Evolutionary conservation across 35 echinoderm and acorn worm genomes (phyloP).

Genomic region (Apostichopus parvimensis): DNA sequence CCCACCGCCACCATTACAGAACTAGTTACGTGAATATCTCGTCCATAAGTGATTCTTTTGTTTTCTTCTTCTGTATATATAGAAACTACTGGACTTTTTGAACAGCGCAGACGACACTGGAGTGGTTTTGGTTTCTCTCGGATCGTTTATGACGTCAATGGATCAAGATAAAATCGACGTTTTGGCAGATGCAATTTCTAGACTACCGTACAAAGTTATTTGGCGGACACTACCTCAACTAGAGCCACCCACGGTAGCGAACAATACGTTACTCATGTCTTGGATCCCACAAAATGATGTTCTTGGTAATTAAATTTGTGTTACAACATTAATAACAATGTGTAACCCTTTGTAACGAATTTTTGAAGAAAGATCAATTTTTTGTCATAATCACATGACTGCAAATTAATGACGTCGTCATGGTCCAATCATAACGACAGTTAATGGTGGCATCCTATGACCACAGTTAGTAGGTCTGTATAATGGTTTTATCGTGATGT

Average conservation of each 20-base stretch:
- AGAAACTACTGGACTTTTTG: slow-evolving; percentile 44
- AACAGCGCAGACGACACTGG: slow-evolving; percentile 31
- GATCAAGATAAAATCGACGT: slow-evolving; percentile 15
- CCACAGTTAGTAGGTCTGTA: no score
- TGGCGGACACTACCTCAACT: slow-evolving; percentile 19
- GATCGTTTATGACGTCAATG: slow-evolving; percentile 46
- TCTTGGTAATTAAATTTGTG: slow-evolving; percentile 5
- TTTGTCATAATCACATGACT: no score
- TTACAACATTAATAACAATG: no score
- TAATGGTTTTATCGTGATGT: no score
- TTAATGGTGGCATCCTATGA: no score
- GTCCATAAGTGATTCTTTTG: neutral
- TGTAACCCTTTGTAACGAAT: no score
- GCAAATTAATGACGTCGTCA: no score
- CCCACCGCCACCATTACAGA: neutral
- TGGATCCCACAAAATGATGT: slow-evolving; percentile 66
- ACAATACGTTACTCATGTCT: slow-evolving; percentile 36
- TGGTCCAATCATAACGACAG: no score
- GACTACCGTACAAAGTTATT: slow-evolving; percentile 38
- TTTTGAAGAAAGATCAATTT: no score
- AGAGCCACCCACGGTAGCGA: neutral
- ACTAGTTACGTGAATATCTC: neutral
- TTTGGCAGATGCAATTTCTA: slow-evolving; percentile 7
- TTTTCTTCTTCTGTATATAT: neutral
- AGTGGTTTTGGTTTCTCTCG: slow-evolving; percentile 56